A percentile compares a stretch with the other conserved stretches of the same genome.
phyloP scores from a whole-genome alignment of 2,888 invertebrate species.

The Stegophylla sp. region DNA sequence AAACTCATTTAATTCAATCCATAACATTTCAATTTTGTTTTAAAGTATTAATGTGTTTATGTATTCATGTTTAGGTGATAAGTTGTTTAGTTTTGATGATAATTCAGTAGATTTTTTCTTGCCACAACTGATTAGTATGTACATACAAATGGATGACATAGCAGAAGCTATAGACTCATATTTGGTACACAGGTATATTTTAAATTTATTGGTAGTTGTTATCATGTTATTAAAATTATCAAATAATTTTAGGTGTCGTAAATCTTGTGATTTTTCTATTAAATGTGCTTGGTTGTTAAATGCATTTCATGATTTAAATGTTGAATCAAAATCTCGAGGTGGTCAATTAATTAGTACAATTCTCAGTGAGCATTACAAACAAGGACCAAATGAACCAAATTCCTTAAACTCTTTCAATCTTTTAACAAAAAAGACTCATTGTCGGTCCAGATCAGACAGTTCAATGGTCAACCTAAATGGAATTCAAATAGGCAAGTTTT shows the following conservation, averaged over 20 bases:
- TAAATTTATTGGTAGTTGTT: conserved; percentile 18
- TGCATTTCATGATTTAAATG: conserved; percentile 67
- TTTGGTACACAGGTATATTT: conserved; percentile 75
- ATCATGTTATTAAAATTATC: background rate
- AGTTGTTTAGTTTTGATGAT: conserved; percentile 92
- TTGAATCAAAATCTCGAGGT: conserved; percentile 45
- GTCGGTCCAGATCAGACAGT: conserved; percentile 77
- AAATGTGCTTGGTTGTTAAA: conserved; percentile 96
- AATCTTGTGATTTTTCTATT: conserved; percentile 93
- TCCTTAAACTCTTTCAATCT: conserved; percentile 39
- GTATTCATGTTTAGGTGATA: conserved; percentile 74
- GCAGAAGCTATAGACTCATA: conserved; percentile 91
- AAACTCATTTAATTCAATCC: too few relatives aligned
- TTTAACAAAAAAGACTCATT: conserved; percentile 73
- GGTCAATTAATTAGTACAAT: conserved; percentile 49
- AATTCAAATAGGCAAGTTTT: conserved; percentile 48
- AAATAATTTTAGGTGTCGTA: conserved; percentile 76
- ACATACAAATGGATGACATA: conserved; percentile 96
- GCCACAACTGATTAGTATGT: conserved; percentile 97
- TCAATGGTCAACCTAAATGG: conserved; percentile 67
- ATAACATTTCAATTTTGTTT: background rate
- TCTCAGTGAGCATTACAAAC: conserved; percentile 52
- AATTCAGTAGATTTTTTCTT: conserved; percentile 96
- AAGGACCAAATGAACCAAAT: conserved; percentile 33
- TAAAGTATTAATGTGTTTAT: background rate